Evolutionary conservation across 2,888 invertebrate genomes (phyloP), one percentile per base, ranked within the genome.

Genomic region (Philaethria dido): DNA sequence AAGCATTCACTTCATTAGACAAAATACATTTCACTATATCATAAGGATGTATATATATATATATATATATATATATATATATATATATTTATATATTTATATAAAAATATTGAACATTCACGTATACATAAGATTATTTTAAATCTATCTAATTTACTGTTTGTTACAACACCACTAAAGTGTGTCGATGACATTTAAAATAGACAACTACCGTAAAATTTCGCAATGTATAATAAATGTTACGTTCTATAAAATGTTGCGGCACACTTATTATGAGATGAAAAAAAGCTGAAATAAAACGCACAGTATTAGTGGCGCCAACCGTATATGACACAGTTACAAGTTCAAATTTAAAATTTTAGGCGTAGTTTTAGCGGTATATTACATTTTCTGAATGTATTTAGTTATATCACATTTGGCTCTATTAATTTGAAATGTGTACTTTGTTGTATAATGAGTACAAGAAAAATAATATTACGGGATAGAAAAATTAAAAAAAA

Each of bases 201-300:
- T 60, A 72, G 66, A 62, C 16, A 29, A 50, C 69, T 39, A 62
- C 44, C 60, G 64, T 54, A 68, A 47, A 54, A 73, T 78, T 78
- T 76, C 77, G 70, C 69, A 77, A 77, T 69, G 44, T 48, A 14
- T 33, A 50, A 57, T 79, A 72, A 79, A 80, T 84, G 83, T 81
- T 81, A 77, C 77, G 74, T 75, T 76, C 77, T 74, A 77, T 74
- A 74, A 76, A 76, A 57, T 80, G 81, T 85, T 83, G 85, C 85
- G 85, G 85, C 86, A 88, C 84, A 84, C 77, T 81, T 83, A 74
- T 77, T 77, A 71, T 82, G 77, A 81, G 84, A 87, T 87, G 84
- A 85, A 87, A 87, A 85, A 86, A 79, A 81, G 72, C 82, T 79
- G 60, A 73, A 74, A 73, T 71, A 71, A 69, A 68, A 71, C 47